These are phyloP conservation scores for Parnassius apollo DNA, from an alignment of 2,888 invertebrate species.

Conservation along the genomic window DNA sequence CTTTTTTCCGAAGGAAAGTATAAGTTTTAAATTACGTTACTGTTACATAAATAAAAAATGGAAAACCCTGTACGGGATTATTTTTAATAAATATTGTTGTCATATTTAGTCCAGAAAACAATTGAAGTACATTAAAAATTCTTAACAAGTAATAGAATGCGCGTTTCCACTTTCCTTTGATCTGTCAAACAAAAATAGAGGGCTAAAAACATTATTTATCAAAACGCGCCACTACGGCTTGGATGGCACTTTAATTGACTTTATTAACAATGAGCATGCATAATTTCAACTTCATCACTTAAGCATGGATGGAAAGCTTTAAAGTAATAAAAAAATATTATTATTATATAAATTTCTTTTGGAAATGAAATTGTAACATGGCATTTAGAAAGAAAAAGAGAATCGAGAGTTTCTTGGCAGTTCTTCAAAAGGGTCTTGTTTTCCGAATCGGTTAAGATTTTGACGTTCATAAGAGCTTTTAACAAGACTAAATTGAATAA, in stretches of 20 bases:
- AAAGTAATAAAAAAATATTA: too few species aligned
- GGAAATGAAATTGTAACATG: too few species aligned
- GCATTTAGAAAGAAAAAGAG: too few species aligned
- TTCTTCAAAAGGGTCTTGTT: too few species aligned
- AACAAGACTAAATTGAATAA: too few species aligned
- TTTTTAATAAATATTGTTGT: constrained; percentile 13
- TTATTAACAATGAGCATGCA: constrained; percentile 48
- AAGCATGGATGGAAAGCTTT: constrained; percentile 38
- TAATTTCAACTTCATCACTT: constrained; percentile 44
- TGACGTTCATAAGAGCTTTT: too few species aligned
- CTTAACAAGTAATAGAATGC: constrained; percentile 17
- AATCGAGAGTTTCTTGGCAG: too few species aligned
- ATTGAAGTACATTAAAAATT: constrained; percentile 18
- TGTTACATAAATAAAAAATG: neutral
- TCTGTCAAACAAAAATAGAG: constrained; percentile 16
- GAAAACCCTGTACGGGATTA: neutral
- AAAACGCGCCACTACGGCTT: constrained; percentile 52
- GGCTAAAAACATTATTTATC: constrained; percentile 33
- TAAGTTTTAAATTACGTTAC: neutral
- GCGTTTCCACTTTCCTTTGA: constrained; percentile 20
- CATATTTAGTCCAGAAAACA: constrained; percentile 2
- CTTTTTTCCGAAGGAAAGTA: too few species aligned
- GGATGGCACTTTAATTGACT: constrained; percentile 56
- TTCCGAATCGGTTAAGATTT: too few species aligned
- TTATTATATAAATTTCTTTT: too few species aligned